Percentiles rank a stretch among this genome's conserved stretches.
phyloP scores from a whole-genome alignment of 2,113 vertebrate species.

The Eulacestoma nigropectus region DNA sequence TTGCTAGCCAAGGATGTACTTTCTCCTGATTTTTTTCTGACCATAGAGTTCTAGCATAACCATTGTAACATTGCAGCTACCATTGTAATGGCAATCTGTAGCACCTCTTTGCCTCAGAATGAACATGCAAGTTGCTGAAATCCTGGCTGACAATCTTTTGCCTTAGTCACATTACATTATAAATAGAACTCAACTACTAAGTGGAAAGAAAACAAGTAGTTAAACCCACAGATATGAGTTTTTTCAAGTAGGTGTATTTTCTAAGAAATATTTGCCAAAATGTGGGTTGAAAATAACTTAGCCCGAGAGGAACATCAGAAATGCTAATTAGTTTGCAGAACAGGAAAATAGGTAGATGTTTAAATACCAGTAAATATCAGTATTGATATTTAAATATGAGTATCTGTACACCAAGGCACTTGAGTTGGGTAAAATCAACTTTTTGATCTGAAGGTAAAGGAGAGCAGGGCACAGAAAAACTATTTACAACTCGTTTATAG shows the following conservation, averaged over 20 bases:
- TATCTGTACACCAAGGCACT: not conserved
- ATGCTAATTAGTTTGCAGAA: not conserved
- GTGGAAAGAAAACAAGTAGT: not conserved
- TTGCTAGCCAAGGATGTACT: not conserved
- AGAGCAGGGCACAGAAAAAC: not conserved
- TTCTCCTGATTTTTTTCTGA: not conserved
- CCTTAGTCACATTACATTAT: not conserved
- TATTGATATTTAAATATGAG: not conserved
- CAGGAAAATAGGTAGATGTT: not conserved
- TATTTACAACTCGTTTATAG: not conserved
- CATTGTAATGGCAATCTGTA: not conserved
- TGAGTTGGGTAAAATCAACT: not conserved
- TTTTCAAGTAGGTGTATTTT: not conserved
- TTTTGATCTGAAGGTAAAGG: not conserved
- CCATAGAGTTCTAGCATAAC: not conserved
- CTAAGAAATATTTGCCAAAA: not conserved
- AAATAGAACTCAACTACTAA: not conserved
- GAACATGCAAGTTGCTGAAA: not conserved
- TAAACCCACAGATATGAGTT: not conserved
- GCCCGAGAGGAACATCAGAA: not conserved
- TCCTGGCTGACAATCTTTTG: not conserved
- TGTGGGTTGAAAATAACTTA: not conserved
- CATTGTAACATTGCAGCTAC: not conserved
- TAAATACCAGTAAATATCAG: not conserved
- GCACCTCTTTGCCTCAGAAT: not conserved